phyloP scores from a whole-genome alignment of 1,140 invertebrate genomes.

The Vanessa atalanta region DNA sequence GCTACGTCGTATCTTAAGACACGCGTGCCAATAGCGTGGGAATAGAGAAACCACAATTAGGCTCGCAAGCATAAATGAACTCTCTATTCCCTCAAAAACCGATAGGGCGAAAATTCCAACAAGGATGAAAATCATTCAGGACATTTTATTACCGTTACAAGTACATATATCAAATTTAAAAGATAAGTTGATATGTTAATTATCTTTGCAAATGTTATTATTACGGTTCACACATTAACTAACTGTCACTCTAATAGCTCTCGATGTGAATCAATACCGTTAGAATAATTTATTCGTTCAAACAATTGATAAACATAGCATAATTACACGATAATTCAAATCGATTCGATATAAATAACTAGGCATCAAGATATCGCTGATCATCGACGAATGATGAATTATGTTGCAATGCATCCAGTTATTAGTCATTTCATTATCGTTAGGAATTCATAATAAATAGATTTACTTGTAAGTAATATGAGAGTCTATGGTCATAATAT shows the following conservation, averaged over 20 bases:
- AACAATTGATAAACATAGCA: not conserved
- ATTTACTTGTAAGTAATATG: not conserved
- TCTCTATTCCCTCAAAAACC: no score
- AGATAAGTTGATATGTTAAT: not conserved
- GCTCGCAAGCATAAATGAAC: no score
- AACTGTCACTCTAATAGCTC: not conserved
- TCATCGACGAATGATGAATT: not conserved
- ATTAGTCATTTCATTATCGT: not conserved
- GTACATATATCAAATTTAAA: no score
- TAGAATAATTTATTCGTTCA: constrained; percentile 7
- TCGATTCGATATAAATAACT: constrained; percentile 6
- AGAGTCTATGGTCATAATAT: no score
- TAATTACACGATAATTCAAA: constrained; percentile 5
- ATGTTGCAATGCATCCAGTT: not conserved
- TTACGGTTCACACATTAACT: constrained; percentile 5
- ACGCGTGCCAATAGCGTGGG: no score
- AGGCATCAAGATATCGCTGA: not conserved
- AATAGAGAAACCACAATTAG: no score
- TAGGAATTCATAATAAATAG: not conserved
- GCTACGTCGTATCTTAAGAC: no score
- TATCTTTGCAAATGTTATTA: not conserved
- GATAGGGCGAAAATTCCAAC: no score
- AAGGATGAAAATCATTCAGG: no score
- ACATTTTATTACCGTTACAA: no score
- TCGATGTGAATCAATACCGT: not conserved